phyloP scores from a whole-genome alignment of 2,888 invertebrate species.

The Stegana nigrithorax region DNA sequence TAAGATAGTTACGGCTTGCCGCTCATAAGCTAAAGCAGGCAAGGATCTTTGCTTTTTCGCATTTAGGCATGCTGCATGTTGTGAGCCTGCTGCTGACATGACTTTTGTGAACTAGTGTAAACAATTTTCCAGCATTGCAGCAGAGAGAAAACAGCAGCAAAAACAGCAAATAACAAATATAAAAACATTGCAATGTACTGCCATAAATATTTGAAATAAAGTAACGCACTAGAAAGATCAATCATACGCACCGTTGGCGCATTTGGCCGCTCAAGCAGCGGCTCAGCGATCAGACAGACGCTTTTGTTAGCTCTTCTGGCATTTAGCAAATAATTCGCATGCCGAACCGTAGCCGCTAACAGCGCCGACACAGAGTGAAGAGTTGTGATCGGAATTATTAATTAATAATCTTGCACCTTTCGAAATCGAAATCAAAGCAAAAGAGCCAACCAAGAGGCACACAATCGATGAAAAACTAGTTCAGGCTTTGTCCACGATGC shows the following conservation, averaged over 20 bases:
- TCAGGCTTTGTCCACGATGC: conserved; percentile 17
- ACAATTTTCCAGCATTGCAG: neutral
- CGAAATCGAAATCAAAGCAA: conserved; percentile 37
- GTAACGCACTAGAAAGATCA: neutral
- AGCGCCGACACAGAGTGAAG: conserved; percentile 63
- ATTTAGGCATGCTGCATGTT: too few relatives aligned
- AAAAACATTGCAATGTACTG: neutral
- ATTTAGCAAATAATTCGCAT: conserved; percentile 62
- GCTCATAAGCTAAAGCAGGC: too few relatives aligned
- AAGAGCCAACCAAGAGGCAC: conserved; percentile 11
- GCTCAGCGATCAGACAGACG: neutral
- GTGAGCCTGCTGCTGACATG: too few relatives aligned
- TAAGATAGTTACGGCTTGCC: too few relatives aligned
- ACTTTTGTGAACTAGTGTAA: too few relatives aligned
- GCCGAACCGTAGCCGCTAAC: conserved; percentile 56
- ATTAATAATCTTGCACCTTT: conserved; percentile 69
- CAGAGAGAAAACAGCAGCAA: too few relatives aligned
- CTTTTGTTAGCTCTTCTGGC: conserved; percentile 42
- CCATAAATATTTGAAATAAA: neutral
- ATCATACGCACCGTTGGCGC: neutral
- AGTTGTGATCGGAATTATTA: conserved; percentile 66
- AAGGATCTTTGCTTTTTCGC: too few relatives aligned
- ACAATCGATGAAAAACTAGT: conserved; percentile 26
- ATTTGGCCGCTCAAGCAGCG: neutral
- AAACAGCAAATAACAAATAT: too few relatives aligned